Base-by-base conservation (phyloP, 2,113 vertebrate species). In the Bombycilla garrulus region DNA sequence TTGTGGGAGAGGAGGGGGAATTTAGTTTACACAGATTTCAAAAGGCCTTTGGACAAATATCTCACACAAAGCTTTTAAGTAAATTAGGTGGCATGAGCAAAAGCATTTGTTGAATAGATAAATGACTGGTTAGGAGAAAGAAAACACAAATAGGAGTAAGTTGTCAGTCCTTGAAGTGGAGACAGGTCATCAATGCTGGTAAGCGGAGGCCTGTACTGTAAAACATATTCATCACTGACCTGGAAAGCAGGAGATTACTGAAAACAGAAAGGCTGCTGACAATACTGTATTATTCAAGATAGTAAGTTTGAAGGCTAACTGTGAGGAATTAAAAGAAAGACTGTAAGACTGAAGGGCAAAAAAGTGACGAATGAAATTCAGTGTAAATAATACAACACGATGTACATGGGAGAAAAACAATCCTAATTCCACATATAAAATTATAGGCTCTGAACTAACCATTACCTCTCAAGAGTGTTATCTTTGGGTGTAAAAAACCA, bases 1-100 rank as follows among this genome's bases (percentile, higher is more conserved):
- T 19, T 71, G 19, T 56, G 48, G 11, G 17, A 84, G 26, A 85
- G 15, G 44, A 81, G 31, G 17, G 11, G 15, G 15, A 74, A 85
- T 57, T 86, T 42, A 20, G 4, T 77, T 73, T 81, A 53, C 50
- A n/a, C 1, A 66, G 70, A 45, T 71, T 94, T 87, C n/a, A 48
- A 90, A 94, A 85, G 33, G 36, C 17, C 22, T 87, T 69, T 80
- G 48, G 58, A 91, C 15, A 40, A 76, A 35, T 54, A 12, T 88
- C 58, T 80, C 31, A 47, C 36, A 76, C 22, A 90, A 93, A 88
- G 74, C 88, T 96, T 93, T 93, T 86, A 94, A 90, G 54, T 73
- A 95, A 93, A 93, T 93, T 86, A 86, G 26, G 35, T 82, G 15
- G 47, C 58, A 88, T 11, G 44, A 90, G 35, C 11, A 95, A 88